A percentile compares a stretch with the other conserved stretches of the same genome.
Evolutionary conservation across 2,888 invertebrate species (phyloP).

Genomic region (Eretmocerus hayati): DNA sequence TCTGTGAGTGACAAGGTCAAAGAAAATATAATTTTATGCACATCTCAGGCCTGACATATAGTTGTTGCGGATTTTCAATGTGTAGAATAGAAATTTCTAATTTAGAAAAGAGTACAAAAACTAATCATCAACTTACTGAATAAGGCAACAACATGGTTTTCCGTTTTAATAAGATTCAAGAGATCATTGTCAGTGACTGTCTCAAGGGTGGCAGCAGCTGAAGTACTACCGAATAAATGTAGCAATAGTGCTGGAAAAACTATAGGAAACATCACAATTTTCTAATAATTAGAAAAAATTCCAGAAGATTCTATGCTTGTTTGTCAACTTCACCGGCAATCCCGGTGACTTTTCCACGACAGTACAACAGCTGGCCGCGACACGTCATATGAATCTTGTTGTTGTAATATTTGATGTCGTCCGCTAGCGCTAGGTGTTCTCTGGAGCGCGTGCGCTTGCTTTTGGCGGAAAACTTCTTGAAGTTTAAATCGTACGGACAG

Average conservation of each 20-base stretch:
- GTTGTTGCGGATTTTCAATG: too few species aligned
- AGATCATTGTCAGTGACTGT: slow-evolving; percentile 72
- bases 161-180: slow-evolving; percentile 66
- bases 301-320: slow-evolving; percentile 1
- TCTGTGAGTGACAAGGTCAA: neutral
- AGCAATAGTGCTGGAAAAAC: slow-evolving; percentile 7
- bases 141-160: slow-evolving; percentile 73
- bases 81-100: too few species aligned
- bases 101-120: too few species aligned
- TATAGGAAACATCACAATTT: slow-evolving; percentile 16
- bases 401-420: too few species aligned
- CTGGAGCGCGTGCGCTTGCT: neutral
- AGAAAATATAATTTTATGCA: too few species aligned
- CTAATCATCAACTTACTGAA: slow-evolving; percentile 71
- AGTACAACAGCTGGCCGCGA: slow-evolving; percentile 20
- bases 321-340: slow-evolving; percentile 14
- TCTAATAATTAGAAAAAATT: neutral
- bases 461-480: too few species aligned
- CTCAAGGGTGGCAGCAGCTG: slow-evolving; percentile 49
- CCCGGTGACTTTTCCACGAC: neutral
- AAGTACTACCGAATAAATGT: slow-evolving; percentile 4
- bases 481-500: too few species aligned
- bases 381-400: slow-evolving; percentile 6
- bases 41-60: too few species aligned
- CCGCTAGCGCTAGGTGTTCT: too few species aligned